Evolutionary conservation across 2,797 vertebrate species (phyloP), one percentile per base, ranked within the genome.

Genomic region (Eidolon dupreanum): DNA sequence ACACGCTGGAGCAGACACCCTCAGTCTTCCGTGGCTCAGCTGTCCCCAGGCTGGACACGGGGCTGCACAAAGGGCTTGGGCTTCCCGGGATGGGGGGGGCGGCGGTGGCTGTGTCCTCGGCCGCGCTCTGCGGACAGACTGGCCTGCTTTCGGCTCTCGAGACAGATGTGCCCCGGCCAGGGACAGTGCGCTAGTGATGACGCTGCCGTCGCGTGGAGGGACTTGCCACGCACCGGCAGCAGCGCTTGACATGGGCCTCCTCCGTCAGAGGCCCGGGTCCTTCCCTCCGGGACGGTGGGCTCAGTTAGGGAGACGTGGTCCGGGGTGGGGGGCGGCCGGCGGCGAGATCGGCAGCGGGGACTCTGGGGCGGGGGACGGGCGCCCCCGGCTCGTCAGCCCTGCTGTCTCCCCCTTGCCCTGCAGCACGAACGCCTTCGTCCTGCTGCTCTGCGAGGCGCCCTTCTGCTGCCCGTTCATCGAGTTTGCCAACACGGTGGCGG

Each of bases 401-500:
- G 20, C 20, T 51, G 8, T 57, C 53, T 13, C 59, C 75, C 91
- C 94, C 0, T 6, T 90, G 4, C 55, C 89, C 92, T 97, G n/a
- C 97, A 99, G 99, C 99, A 98, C 99, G 98, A 99, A 99, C 0
- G 99, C 99, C 93, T 99, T 99, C 7, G 82, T 99, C 87, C 98
- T 99, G 88, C 98, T 99, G 98, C 98, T 99, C 71, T 99, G 99
- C 0, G 99, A 99, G 97, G 99, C 99, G 1, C 99, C 99, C 0
- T 99, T 99, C 98, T 99, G 99, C 97, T 99, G 99, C 98, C 99
- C 99, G 98, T 99, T 99, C 71, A 98, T 99, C 1, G 99, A 99
- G 98, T 99, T 99, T 77, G 99, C 99, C 0, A 99, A 99, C 11
- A 98, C 97, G 0, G 97, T 99, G 31, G 99, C 99, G 0, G 98